Evolutionary conservation across 1,140 invertebrate species (phyloP).

Genomic region (Drosophila eugracilis): DNA sequence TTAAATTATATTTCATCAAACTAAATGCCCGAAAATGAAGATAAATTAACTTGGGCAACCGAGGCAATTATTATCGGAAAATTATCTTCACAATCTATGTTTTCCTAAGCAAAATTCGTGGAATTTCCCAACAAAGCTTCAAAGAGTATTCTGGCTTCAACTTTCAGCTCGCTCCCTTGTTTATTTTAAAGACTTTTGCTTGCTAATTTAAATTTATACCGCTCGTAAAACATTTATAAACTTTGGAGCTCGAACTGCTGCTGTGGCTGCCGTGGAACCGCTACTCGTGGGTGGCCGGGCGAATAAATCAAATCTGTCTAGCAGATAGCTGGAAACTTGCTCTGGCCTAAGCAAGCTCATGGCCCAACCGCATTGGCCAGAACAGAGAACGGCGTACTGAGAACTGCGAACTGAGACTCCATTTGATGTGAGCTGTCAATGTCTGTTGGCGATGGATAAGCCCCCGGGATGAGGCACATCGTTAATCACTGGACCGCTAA

Average conservation of each 20-base stretch:
- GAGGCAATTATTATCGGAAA: too few species aligned
- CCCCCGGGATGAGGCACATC: constrained; percentile 49
- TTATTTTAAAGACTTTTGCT: constrained; percentile 30
- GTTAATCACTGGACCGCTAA: constrained; percentile 71
- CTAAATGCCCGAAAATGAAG: neutral
- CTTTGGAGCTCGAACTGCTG: constrained; percentile 43
- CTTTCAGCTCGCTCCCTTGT: constrained; percentile 5
- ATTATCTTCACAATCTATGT: neutral
- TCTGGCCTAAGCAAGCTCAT: constrained; percentile 22
- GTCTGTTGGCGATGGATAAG: constrained; percentile 47
- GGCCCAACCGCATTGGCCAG: constrained; percentile 20
- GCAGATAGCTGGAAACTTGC: constrained; percentile 61
- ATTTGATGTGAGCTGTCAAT: constrained; percentile 64
- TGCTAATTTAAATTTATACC: constrained; percentile 60
- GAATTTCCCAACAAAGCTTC: neutral
- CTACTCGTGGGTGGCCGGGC: constrained; percentile 63
- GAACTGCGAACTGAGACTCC: constrained; percentile 10
- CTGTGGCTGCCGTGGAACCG: constrained; percentile 18
- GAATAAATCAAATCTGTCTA: constrained; percentile 76
- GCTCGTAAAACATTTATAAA: constrained; percentile 57
- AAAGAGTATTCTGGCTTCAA: constrained; percentile 12
- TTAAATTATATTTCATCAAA: neutral
- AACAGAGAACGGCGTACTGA: constrained; percentile 6
- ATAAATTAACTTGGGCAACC: too few species aligned
- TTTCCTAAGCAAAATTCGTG: too few species aligned